Evolutionary conservation across 2,113 vertebrate species (phyloP), one percentile per base, ranked within the genome.

Genomic region (Hystrix cristata): DNA sequence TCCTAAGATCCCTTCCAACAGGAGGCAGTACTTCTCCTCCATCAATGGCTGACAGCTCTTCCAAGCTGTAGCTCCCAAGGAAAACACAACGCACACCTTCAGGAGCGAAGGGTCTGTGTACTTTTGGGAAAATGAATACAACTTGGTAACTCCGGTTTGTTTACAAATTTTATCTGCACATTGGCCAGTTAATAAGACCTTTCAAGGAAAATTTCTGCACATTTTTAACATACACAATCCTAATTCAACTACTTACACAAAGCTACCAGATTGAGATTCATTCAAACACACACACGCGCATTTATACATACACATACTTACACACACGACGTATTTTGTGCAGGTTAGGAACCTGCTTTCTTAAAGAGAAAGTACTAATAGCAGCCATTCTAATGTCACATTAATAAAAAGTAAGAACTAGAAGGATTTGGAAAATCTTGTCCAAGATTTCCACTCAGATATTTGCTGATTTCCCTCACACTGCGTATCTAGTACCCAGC

Each of bases 341-440:
- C 15, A 90, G 65, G 53, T 88, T 65, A 67, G 43, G 3, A 60
- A 57, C 16, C 38, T 80, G 43, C n/a, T 64, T 87, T 34, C 15
- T 46, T 78, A 59, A 78, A 92, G 53, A 29, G 6, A 2, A 90
- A 85, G 12, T 55, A 48, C 60, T 57, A 25, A 87, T 80, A 92
- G 51, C 2, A 94, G 67, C 69, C 14, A 59, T 69, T 93, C 43
- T 67, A 38, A 25, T 67, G 10, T 90, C 87, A 46, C 59, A 78
- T 55, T 57, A 71, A 85, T 71, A 86, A 94, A 88, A 94, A 38
- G 21, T 59, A 79, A 95, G 15, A 92, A 23, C 4, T 65, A 23
- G 69, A 89, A 92, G 31, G 57, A 78, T 57, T 91, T 93, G 83
- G 25, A 87, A 86, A 95, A 74, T 14, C 8, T 62, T 96, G 53